Evolutionary conservation across 2,113 vertebrate species (phyloP).

Genomic region (Macquaria ambigua): DNA sequence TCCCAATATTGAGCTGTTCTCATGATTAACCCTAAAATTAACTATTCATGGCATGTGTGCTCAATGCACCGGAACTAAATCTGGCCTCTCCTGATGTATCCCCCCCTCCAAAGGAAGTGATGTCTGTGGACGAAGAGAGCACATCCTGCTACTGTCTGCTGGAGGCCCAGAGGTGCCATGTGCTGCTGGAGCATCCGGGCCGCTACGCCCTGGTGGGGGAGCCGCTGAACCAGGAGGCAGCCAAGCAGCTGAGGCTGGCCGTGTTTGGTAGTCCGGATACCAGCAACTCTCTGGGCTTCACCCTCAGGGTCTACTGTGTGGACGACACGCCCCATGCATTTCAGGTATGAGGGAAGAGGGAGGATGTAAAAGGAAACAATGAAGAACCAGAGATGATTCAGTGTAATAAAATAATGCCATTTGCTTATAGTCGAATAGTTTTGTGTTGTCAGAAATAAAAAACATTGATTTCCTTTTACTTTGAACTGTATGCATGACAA

Average conservation of each 20-base stretch:
- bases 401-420: not conserved
- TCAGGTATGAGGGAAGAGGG: slow-evolving; percentile 85
- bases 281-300: slow-evolving; percentile 92
- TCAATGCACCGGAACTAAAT: slow-evolving; percentile 1
- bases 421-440: not conserved
- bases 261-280: slow-evolving; percentile 92
- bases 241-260: slow-evolving; percentile 94
- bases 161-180: slow-evolving; percentile 93
- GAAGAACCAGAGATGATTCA: not conserved
- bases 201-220: slow-evolving; percentile 95
- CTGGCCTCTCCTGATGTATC: not conserved
- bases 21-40: not conserved
- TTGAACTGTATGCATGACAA: not conserved
- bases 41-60: not conserved
- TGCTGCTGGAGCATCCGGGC: slow-evolving; percentile 94
- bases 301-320: slow-evolving; percentile 95
- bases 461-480: not conserved
- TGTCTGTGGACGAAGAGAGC: slow-evolving; percentile 96
- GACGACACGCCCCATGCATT: slow-evolving; percentile 97
- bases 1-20: not conserved
- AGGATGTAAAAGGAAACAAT: not conserved
- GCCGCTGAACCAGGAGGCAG: slow-evolving; percentile 90
- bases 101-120: slow-evolving; percentile 89
- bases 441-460: not conserved
- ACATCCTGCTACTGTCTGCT: slow-evolving; percentile 96